phyloP scores from a whole-genome alignment of 2,113 vertebrate genomes.

The Tragelaphus imberbis region DNA sequence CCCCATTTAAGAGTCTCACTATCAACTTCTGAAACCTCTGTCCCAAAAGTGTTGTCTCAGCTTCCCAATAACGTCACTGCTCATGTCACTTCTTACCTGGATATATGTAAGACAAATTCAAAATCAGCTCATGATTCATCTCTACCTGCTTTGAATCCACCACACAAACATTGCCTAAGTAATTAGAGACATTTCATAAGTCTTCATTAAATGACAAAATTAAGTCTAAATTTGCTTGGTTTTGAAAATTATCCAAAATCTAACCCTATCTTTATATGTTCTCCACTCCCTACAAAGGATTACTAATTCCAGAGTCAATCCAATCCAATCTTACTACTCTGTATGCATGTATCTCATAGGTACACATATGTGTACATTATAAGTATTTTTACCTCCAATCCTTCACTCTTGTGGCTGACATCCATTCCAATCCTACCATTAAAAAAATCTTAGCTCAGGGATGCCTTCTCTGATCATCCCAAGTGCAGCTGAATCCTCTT shows the following conservation, averaged over 20 bases:
- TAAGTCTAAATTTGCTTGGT: neutral
- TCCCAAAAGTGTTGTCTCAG: neutral
- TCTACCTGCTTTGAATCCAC: neutral
- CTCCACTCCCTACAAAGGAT: neutral
- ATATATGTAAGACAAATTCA: neutral
- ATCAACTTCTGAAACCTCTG: neutral
- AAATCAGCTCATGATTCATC: neutral
- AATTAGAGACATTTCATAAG: neutral
- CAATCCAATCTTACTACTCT: neutral
- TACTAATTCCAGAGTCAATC: neutral
- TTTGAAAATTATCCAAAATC: neutral
- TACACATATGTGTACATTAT: neutral
- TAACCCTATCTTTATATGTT: neutral
- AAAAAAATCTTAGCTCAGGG: neutral
- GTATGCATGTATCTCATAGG: neutral
- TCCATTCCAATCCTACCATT: neutral
- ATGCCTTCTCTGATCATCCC: neutral
- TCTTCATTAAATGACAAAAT: neutral
- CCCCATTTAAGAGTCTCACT: neutral
- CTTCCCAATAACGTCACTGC: neutral
- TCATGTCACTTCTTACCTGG: neutral
- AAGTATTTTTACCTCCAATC: neutral
- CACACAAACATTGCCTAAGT: neutral
- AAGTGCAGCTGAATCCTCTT: neutral
- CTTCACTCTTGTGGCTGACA: neutral